Conservation (phyloP, 2,888 invertebrate species). For the Dryadula phaetusa region DNA sequence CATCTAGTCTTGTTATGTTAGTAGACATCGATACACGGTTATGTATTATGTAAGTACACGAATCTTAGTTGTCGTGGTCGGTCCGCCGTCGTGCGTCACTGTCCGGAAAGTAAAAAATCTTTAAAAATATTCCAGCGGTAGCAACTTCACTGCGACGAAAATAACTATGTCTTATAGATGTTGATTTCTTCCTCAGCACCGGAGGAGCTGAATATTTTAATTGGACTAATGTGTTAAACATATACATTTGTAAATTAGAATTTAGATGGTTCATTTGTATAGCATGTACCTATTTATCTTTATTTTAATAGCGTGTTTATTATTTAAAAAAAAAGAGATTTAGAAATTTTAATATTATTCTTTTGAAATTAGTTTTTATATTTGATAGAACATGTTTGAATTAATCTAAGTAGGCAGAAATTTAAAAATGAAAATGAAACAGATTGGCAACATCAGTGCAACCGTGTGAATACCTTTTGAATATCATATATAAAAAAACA, state of each 20-base stretch:
- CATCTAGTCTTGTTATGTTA: constrained; percentile 78
- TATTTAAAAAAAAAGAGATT: too few relatives aligned
- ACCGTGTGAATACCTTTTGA: neutral
- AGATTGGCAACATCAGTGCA: neutral
- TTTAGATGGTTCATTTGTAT: neutral
- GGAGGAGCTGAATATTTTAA: neutral
- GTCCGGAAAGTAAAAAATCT: constrained; percentile 61
- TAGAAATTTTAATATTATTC: neutral
- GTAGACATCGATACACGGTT: constrained; percentile 81
- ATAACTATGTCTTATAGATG: constrained; percentile 61
- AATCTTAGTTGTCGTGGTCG: constrained; percentile 62
- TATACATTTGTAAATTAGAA: neutral
- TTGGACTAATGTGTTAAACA: neutral
- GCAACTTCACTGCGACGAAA: constrained; percentile 68
- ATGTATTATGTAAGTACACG: constrained; percentile 62
- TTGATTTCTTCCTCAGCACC: constrained; percentile 36
- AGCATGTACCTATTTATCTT: too few relatives aligned
- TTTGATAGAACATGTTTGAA: neutral
- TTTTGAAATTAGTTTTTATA: neutral
- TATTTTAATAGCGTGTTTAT: too few relatives aligned
- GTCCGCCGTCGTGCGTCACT: constrained; percentile 78
- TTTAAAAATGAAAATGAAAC: neutral
- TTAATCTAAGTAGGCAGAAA: neutral
- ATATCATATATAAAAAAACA: neutral
- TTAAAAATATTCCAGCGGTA: constrained; percentile 62